A percentile compares a stretch with the other conserved stretches of the same genome.
These are phyloP conservation scores for Psittacula echo DNA, from an alignment of 2,797 vertebrate genomes.

Conservation along the genomic window DNA sequence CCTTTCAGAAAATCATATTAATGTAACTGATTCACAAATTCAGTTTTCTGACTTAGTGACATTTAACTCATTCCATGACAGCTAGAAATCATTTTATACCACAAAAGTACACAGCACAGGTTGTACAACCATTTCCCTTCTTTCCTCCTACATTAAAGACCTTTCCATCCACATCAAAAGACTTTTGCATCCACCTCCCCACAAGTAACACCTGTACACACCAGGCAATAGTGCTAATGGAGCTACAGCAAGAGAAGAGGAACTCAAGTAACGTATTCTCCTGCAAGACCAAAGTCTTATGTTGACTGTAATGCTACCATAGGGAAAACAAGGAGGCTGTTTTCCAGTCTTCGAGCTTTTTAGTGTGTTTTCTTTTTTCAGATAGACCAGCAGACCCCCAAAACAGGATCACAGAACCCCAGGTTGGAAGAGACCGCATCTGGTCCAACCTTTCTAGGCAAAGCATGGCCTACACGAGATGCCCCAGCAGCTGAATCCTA, in stretches of 20 bases:
- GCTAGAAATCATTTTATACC: not conserved
- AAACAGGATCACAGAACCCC: not conserved
- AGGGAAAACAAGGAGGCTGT: not conserved
- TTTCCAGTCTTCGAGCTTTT: not conserved
- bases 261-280: not conserved
- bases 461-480: not conserved
- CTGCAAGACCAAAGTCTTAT: not conserved
- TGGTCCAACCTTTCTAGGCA: not conserved
- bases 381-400: not conserved
- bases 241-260: not conserved
- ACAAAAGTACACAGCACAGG: not conserved
- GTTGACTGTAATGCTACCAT: not conserved
- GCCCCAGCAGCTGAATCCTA: not conserved
- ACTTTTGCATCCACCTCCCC: not conserved
- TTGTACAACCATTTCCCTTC: not conserved
- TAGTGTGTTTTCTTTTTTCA: not conserved
- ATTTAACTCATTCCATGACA: not conserved
- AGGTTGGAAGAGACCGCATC: not conserved
- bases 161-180: not conserved
- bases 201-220: not conserved
- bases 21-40: not conserved
- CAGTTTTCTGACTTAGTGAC: not conserved
- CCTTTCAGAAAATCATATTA: not conserved
- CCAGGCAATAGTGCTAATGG: accelerated
- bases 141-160: not conserved